Percentiles rank a stretch among this genome's conserved stretches.
Evolutionary conservation across 1,140 invertebrate genomes (phyloP).

Genomic region (Drosophila pseudoananassae): DNA sequence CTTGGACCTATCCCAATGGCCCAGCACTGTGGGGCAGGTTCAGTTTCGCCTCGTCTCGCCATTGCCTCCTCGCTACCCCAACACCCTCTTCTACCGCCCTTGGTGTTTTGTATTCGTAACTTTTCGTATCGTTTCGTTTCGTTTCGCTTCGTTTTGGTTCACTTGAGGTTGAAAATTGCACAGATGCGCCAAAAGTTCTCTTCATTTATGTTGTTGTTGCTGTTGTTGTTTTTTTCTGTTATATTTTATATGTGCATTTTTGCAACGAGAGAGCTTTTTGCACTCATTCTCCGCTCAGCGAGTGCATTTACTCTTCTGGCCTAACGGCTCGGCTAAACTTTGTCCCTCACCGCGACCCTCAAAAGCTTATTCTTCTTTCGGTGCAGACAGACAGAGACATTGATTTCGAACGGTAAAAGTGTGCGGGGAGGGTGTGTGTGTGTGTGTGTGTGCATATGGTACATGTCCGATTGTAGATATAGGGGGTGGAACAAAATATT

Average conservation of each 20-base stretch:
- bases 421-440: not conserved
- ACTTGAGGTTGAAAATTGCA: constrained; percentile 47
- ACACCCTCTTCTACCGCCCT: no score
- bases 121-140: constrained; percentile 25
- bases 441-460: not conserved
- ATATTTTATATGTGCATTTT: constrained; percentile 23
- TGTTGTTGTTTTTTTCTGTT: constrained; percentile 14
- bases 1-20: constrained; percentile 76
- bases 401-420: constrained; percentile 54
- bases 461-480: not conserved
- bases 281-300: not conserved
- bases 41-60: constrained; percentile 14
- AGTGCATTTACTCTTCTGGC: constrained; percentile 16
- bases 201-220: constrained; percentile 21
- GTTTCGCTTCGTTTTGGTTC: constrained; percentile 36
- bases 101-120: not conserved
- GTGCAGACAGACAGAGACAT: constrained; percentile 59
- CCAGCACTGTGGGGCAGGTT: constrained; percentile 62
- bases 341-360: constrained; percentile 77
- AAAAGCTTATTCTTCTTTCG: constrained; percentile 57
- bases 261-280: constrained; percentile 44
- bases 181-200: constrained; percentile 56
- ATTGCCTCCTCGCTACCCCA: not conserved
- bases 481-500: not conserved
- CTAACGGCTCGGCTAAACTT: constrained; percentile 42